A percentile compares a stretch with the other conserved stretches of the same genome.
phyloP scores from a whole-genome alignment of 1,140 invertebrate genomes.

The Nasonia giraulti region DNA sequence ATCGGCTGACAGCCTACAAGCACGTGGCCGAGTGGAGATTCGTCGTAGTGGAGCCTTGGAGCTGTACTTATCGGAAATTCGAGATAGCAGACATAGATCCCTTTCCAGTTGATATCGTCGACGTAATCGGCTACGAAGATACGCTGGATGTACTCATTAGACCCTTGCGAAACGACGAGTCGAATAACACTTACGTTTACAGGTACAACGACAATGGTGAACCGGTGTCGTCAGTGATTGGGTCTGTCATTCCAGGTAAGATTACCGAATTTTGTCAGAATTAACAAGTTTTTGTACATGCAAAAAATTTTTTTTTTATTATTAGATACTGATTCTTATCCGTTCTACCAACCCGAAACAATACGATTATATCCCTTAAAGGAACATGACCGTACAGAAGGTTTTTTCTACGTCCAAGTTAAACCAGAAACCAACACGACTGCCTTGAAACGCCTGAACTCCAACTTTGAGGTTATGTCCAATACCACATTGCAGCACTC shows the following conservation, averaged over 20 bases:
- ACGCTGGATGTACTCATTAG: conserved; percentile 24
- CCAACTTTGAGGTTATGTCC: background rate
- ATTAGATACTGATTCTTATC: conserved; percentile 10
- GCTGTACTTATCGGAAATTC: background rate
- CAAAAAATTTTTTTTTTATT: background rate
- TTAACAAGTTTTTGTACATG: background rate
- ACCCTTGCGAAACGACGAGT: background rate
- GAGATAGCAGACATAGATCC: background rate
- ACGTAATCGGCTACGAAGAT: conserved; percentile 22
- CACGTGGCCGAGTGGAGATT: conserved; percentile 35
- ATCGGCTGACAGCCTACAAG: background rate
- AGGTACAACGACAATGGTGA: conserved; percentile 14
- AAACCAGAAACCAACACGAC: background rate
- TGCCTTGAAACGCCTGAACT: conserved; percentile 11
- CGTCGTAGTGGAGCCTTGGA: background rate
- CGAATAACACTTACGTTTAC: background rate
- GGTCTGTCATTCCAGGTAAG: conserved; percentile 19
- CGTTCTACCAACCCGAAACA: conserved; percentile 21
- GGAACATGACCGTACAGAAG: background rate
- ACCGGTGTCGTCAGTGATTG: background rate
- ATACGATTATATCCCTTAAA: background rate
- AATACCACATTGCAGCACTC: background rate
- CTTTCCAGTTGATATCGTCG: conserved; percentile 17
- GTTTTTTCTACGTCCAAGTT: conserved; percentile 15
- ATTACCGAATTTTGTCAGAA: background rate